Evolutionary conservation across 1,140 invertebrate genomes (phyloP), one percentile per base, ranked within the genome.

Genomic region (Elysia chlorotica): DNA sequence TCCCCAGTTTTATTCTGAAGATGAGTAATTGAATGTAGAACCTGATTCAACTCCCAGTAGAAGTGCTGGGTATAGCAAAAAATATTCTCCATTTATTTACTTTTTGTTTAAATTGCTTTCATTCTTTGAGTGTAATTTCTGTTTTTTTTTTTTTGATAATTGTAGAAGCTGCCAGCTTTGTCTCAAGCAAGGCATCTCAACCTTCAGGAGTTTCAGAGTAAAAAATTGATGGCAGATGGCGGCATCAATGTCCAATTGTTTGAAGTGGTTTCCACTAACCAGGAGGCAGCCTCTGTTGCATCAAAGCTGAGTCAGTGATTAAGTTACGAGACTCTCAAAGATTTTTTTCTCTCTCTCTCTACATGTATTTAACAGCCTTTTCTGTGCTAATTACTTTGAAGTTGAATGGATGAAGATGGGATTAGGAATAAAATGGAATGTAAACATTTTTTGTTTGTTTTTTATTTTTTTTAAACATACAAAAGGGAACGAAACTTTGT

Each of bases 131-230:
- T n/a, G n/a, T n/a, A n/a, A n/a, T n/a, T n/a, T n/a, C n/a, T n/a
- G n/a, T n/a, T n/a, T n/a, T n/a, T n/a, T n/a, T n/a, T n/a, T n/a
- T n/a, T n/a, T n/a, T n/a, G n/a, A n/a, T n/a, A n/a, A n/a, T 37
- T 48, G 3, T 48, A 41, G 37, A 17, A 41, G 14, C 61, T 71
- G 66, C 38, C 74, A 33, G 23, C 31, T 31, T 41, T 73, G 3
- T 59, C 54, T 10, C 70, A 71, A 59, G 68, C 77, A 23, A 67
- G 94, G 73, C 87, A 92, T 82, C 89, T 99, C 61, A 99, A 99
- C 90, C 89, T 99, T 6, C 91, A 99, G 79, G 98, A 99, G 89
- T 99, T 97, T 87, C 97, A 99, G 85, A 98, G 97, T 83, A 99
- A 99, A 89, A 92, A 95, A 81, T 88, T 99, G 2, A 89, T 99